Percentiles rank a stretch among this genome's conserved stretches.
These are phyloP conservation scores for Pandion haliaetus DNA, from an alignment of 2,113 vertebrate genomes.

Conservation along the genomic window DNA sequence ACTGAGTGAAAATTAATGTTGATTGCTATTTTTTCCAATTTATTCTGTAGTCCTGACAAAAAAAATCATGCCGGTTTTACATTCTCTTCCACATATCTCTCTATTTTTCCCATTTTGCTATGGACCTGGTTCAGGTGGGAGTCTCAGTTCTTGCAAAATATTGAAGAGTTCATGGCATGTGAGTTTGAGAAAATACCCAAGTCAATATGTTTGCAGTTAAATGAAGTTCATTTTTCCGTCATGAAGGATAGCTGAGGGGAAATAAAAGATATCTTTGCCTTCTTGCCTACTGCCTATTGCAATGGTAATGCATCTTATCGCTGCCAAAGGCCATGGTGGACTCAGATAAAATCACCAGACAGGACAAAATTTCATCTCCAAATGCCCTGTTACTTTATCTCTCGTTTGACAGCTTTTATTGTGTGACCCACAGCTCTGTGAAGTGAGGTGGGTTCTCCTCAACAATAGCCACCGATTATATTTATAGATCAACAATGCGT, in stretches of 20 bases:
- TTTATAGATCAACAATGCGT: neutral
- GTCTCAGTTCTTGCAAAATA: neutral
- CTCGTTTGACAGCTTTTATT: neutral
- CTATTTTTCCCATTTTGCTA: neutral
- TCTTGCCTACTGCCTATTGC: neutral
- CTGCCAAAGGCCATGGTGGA: neutral
- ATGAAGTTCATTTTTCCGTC: neutral
- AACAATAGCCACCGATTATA: neutral
- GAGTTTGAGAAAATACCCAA: neutral
- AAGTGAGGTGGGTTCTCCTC: neutral
- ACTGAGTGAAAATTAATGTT: neutral
- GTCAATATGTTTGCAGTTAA: neutral
- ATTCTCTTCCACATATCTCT: accelerated
- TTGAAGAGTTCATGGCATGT: neutral
- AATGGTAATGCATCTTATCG: neutral
- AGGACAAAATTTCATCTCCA: neutral
- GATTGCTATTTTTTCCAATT: neutral
- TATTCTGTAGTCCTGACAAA: neutral
- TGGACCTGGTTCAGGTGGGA: neutral
- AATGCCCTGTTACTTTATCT: neutral
- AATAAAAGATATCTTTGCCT: neutral
- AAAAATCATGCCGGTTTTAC: neutral
- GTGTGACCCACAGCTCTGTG: neutral
- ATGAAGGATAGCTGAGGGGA: neutral
- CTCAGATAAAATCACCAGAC: neutral